Base-by-base conservation (phyloP, 1,140 invertebrate species). In the Lethrus apterus region DNA sequence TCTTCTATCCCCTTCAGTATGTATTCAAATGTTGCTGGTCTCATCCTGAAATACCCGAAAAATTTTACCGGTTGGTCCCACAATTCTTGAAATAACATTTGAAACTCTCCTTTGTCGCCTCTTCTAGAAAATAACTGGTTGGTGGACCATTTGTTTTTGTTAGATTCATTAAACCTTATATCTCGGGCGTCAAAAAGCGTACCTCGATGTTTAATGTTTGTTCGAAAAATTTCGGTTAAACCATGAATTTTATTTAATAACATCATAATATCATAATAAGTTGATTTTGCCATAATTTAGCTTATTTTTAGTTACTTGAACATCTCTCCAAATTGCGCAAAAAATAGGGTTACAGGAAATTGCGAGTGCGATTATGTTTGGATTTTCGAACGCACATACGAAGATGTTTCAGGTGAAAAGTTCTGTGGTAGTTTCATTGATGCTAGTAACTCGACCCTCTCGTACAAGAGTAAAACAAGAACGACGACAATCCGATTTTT, bases 301-400 rank as follows among this genome's bases (percentile, higher is more conserved):
- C 10, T 46, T 55, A 41, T 52, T 50, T 55, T 14, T 29, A 59
- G 61, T 20, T 59, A 54, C 42, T 57, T 68, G 24, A 72, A 70
- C 50, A 66, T 70, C 52, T 60, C 62, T 52, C 64, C 64, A 46
- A 68, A 46, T 23, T 73, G 70, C 43, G 57, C 51, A 23, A 57
- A 58, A 17, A 53, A 47, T 32, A 56, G 60, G 29, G 55, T 65
- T 19, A 49, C 49, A 18, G 51, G 56, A 26, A 46, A 60, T 35
- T 75, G 64, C 54, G 71, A 76, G 42, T 83, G 80, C 54, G 81
- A 83, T 56, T 80, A 83, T 56, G 70, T 84, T 3, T 77, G 78
- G 71, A 70, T 84, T 32, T 76, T 78, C 21, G 80, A 84, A 59
- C 80, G 80, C 7, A 77, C 79, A 0, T 82, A 81, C 55, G 77